Percentiles rank a stretch among this genome's conserved stretches.
phyloP scores from a whole-genome alignment of 2,888 invertebrate species.

The Nemotelus nigrinus region DNA sequence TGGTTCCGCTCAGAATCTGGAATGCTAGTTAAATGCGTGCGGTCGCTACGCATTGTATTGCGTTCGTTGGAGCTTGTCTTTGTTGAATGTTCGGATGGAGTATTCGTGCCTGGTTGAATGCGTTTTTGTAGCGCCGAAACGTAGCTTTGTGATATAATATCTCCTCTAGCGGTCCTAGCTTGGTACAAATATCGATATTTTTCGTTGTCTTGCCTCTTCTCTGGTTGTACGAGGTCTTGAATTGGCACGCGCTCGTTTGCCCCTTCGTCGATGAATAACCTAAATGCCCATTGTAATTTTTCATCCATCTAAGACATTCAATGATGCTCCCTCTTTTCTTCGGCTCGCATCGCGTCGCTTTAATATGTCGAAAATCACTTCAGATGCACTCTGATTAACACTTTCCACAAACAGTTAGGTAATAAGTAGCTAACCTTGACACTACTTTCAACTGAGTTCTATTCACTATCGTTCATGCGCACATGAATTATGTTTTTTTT shows the following conservation, averaged over 20 bases:
- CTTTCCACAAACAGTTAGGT: conserved; percentile 52
- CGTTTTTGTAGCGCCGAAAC: conserved; percentile 82
- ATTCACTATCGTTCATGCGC: too few relatives aligned
- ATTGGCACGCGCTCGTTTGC: conserved; percentile 56
- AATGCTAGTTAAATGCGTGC: conserved; percentile 79
- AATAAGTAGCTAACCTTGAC: too few relatives aligned
- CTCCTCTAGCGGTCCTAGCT: conserved; percentile 87
- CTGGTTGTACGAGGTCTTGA: conserved; percentile 78
- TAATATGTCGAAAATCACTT: conserved; percentile 69
- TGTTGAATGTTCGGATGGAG: conserved; percentile 67
- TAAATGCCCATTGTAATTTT: too few relatives aligned
- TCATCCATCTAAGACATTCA: too few relatives aligned
- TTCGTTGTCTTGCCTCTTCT: conserved; percentile 83
- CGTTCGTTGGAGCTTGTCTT: conserved; percentile 73
- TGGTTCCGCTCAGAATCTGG: conserved; percentile 72
- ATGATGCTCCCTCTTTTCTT: conserved; percentile 17
- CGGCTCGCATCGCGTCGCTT: conserved; percentile 66
- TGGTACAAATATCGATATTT: conserved; percentile 88
- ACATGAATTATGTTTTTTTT: too few relatives aligned
- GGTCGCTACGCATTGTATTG: conserved; percentile 80
- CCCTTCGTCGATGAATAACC: conserved; percentile 54
- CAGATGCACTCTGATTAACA: conserved; percentile 66
- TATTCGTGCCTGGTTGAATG: conserved; percentile 70
- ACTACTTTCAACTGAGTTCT: too few relatives aligned
- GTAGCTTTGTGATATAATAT: conserved; percentile 89